Percentiles rank a stretch among this genome's conserved stretches.
Conservation (phyloP, 2,888 invertebrate species). For the Cephus spinipes region DNA sequence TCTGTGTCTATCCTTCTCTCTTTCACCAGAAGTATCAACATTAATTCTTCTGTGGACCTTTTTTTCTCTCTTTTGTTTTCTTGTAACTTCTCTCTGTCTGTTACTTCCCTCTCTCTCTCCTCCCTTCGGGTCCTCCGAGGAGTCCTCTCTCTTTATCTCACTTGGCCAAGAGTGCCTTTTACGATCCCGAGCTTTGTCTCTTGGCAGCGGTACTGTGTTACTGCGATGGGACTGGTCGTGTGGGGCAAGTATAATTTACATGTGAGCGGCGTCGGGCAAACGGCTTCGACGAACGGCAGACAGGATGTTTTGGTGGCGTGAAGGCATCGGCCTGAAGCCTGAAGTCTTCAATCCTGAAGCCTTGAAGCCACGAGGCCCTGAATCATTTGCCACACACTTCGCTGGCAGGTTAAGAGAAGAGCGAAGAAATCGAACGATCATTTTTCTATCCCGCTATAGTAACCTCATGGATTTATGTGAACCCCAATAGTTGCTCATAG, state of each 20-base stretch:
- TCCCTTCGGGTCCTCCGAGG: neutral
- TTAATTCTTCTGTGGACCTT: neutral
- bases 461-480: neutral
- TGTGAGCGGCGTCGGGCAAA: constrained; percentile 36
- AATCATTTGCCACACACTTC: neutral
- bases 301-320: neutral
- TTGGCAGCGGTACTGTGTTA: neutral
- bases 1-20: neutral
- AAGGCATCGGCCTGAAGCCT: neutral
- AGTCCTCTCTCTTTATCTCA: constrained; percentile 3
- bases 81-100: neutral
- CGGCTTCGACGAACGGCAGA: constrained; percentile 3
- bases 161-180: neutral
- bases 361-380: neutral
- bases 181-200: neutral
- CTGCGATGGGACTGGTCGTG: constrained; percentile 25
- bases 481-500: neutral
- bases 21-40: neutral
- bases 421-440: neutral
- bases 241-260: constrained; percentile 46
- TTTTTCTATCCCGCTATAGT: neutral
- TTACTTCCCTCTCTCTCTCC: constrained; percentile 3
- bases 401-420: neutral
- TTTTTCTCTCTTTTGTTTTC: neutral
- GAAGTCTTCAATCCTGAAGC: neutral